Percentiles rank a stretch among this genome's conserved stretches.
phyloP scores from a whole-genome alignment of 2,113 vertebrate genomes.

The Excalfactoria chinensis region DNA sequence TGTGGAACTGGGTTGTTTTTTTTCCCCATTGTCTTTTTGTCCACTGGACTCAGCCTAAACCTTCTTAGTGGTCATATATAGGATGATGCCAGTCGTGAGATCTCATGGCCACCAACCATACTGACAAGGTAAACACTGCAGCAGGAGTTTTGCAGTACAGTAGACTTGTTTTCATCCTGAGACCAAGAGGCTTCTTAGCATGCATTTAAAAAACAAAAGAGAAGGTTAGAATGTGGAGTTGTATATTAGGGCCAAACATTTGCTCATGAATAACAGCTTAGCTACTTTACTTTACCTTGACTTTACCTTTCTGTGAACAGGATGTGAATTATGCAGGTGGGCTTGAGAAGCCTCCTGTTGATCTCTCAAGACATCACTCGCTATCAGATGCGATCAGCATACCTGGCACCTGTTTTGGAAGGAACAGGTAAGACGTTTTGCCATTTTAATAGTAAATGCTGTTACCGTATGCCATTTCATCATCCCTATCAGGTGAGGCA shows the following conservation, averaged over 20 bases:
- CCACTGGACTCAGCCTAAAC: background rate
- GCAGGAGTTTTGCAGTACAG: background rate
- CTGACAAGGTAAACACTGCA: background rate
- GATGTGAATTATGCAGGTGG: background rate
- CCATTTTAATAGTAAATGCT: background rate
- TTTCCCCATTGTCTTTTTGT: background rate
- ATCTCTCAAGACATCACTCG: background rate
- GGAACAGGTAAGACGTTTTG: background rate
- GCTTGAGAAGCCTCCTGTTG: background rate
- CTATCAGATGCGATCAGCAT: background rate
- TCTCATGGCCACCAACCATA: background rate
- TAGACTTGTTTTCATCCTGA: background rate
- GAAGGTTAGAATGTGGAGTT: background rate
- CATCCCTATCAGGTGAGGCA: background rate
- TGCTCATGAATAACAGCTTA: background rate
- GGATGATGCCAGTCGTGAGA: background rate
- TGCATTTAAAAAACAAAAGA: background rate
- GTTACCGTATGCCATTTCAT: background rate
- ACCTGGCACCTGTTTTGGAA: background rate
- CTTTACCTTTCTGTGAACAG: background rate
- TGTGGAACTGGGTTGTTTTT: background rate
- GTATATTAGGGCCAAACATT: background rate
- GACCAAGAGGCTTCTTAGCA: background rate
- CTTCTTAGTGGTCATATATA: background rate
- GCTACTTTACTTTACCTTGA: background rate